These are phyloP conservation scores for Cataglyphis rosenhaueri DNA, from an alignment of 2,888 invertebrate genomes.

Conservation along the genomic window DNA sequence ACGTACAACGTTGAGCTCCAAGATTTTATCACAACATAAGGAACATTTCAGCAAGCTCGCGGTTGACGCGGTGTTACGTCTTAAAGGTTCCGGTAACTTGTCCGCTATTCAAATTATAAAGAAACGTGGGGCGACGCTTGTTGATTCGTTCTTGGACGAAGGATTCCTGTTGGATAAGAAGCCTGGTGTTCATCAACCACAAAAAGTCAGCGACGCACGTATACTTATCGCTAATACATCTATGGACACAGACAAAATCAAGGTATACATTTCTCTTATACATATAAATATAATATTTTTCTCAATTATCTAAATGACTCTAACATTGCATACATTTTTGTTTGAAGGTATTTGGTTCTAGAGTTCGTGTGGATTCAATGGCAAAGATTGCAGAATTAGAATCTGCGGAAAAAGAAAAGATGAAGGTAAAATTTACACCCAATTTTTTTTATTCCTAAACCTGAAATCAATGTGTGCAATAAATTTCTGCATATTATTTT, in stretches of 20 bases:
- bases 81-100: conserved; percentile 98
- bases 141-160: conserved; percentile 98
- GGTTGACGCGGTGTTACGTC: conserved; percentile 97
- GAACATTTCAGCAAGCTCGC: conserved; percentile 98
- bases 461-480: neutral
- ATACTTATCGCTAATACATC: conserved; percentile 99
- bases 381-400: conserved; percentile 99
- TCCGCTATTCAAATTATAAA: conserved; percentile 99
- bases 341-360: conserved; percentile 93
- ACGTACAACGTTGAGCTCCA: conserved; percentile 98
- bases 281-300: conserved; percentile 3
- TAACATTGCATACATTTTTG: conserved; percentile 60
- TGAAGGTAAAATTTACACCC: conserved; percentile 88
- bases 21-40: conserved; percentile 98
- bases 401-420: conserved; percentile 99
- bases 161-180: conserved; percentile 98
- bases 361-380: conserved; percentile 96
- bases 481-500: neutral
- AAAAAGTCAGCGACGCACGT: conserved; percentile 96
- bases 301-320: conserved; percentile 11
- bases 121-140: conserved; percentile 96
- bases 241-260: conserved; percentile 99
- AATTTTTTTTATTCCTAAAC: neutral
- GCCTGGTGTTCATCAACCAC: conserved; percentile 99
- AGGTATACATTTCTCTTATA: conserved; percentile 85